Conservation (phyloP, 2,113 vertebrate species). For the Felis chaus region DNA sequence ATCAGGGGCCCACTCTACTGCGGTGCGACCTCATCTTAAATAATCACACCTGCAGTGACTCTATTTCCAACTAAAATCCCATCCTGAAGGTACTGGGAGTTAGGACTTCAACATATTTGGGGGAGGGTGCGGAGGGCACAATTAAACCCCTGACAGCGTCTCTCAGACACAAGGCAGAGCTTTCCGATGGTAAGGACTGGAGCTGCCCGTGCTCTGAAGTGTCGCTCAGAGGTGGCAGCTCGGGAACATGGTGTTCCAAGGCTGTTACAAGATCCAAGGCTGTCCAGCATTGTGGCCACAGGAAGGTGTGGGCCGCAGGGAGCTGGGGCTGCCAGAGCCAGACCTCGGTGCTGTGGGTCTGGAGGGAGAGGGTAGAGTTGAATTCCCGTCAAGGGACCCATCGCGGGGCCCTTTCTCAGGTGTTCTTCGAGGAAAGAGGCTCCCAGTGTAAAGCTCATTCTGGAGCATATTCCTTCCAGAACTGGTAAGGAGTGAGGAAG, state of each 20-base stretch:
- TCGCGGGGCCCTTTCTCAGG: neutral
- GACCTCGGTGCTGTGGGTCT: neutral
- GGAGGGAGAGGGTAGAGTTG: neutral
- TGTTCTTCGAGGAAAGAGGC: neutral
- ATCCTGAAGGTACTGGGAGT: neutral
- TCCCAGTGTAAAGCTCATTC: neutral
- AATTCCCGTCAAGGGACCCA: neutral
- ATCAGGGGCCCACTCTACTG: neutral
- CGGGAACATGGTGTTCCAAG: neutral
- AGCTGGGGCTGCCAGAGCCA: neutral
- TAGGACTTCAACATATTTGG: neutral
- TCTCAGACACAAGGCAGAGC: neutral
- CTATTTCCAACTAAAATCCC: neutral
- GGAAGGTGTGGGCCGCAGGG: neutral
- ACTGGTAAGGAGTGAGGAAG: neutral
- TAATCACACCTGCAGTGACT: neutral
- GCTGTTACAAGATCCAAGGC: neutral
- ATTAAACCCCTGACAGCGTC: neutral
- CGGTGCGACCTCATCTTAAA: neutral
- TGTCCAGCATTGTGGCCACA: neutral
- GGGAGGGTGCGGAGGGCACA: too few species aligned
- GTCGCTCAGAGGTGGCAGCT: neutral
- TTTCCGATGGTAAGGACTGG: neutral
- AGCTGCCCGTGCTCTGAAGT: neutral
- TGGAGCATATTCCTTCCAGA: neutral